Conservation (phyloP, 2,888 invertebrate genomes). For the Tyria jacobaeae region DNA sequence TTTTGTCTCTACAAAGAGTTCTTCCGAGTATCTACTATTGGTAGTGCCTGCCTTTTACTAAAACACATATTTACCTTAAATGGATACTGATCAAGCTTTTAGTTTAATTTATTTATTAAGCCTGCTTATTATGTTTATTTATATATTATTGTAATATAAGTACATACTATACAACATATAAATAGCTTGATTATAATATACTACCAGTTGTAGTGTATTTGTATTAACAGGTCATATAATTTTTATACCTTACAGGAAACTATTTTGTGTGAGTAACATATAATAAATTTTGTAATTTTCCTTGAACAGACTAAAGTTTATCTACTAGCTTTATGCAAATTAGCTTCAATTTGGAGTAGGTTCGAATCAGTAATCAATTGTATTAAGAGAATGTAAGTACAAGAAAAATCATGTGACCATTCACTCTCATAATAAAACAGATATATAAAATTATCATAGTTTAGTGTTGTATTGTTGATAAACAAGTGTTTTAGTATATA, state of each 20-base stretch:
- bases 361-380: slow-evolving; percentile 22
- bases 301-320: slow-evolving; percentile 19
- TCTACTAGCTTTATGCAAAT: slow-evolving; percentile 24
- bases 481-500: not conserved
- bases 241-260: slow-evolving; percentile 4
- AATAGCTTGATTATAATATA: not conserved
- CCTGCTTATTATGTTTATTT: no score
- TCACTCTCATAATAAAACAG: not conserved
- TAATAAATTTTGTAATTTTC: not conserved
- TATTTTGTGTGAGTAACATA: not conserved
- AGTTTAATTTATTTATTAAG: no score
- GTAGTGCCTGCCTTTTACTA: no score
- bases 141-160: no score
- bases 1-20: not conserved
- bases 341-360: slow-evolving; percentile 14
- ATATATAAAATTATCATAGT: slow-evolving; percentile 7
- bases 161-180: no score
- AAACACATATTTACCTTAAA: no score
- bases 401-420: slow-evolving; percentile 26
- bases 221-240: not conserved
- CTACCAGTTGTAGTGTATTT: not conserved
- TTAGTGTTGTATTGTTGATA: slow-evolving; percentile 2
- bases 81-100: no score
- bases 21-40: not conserved
- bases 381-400: slow-evolving; percentile 33